Evolutionary conservation across 2,888 invertebrate genomes (phyloP).

Genomic region (Acleris sparsana): DNA sequence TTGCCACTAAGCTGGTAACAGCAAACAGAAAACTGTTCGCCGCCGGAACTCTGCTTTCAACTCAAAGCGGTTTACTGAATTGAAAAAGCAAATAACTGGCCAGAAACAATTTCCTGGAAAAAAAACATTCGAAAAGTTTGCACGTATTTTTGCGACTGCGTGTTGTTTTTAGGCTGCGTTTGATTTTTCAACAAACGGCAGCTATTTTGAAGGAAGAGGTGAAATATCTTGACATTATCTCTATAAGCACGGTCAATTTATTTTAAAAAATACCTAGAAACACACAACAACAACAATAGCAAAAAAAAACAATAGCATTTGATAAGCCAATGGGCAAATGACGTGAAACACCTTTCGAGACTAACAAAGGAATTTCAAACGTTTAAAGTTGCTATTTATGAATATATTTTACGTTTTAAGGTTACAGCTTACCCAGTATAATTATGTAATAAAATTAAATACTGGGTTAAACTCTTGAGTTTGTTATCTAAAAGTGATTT

Average conservation of each 20-base stretch:
- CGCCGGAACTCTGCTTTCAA: not conserved
- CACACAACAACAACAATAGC: no score
- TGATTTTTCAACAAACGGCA: not conserved
- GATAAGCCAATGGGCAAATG: no score
- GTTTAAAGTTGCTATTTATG: no score
- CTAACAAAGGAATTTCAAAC: no score
- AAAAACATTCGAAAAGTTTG: not conserved
- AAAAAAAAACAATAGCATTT: no score
- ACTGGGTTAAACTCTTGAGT: slow-evolving; percentile 21
- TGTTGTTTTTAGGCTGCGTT: not conserved
- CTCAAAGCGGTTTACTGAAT: slow-evolving; percentile 10
- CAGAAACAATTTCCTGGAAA: slow-evolving; percentile 7
- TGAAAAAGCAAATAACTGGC: slow-evolving; percentile 15
- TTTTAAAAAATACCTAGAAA: no score
- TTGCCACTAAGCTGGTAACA: slow-evolving; percentile 43
- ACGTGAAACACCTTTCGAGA: no score
- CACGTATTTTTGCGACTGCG: not conserved
- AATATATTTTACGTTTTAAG: no score
- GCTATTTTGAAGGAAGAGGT: not conserved
- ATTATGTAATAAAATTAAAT: slow-evolving; percentile 19
- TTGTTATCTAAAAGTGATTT: slow-evolving; percentile 28
- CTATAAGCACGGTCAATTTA: no score
- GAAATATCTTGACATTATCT: no score
- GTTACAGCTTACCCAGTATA: not conserved
- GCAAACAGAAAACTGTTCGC: slow-evolving; percentile 12